Evolutionary conservation across 2,113 vertebrate species (phyloP).

Genomic region (Catharus bicknelli): DNA sequence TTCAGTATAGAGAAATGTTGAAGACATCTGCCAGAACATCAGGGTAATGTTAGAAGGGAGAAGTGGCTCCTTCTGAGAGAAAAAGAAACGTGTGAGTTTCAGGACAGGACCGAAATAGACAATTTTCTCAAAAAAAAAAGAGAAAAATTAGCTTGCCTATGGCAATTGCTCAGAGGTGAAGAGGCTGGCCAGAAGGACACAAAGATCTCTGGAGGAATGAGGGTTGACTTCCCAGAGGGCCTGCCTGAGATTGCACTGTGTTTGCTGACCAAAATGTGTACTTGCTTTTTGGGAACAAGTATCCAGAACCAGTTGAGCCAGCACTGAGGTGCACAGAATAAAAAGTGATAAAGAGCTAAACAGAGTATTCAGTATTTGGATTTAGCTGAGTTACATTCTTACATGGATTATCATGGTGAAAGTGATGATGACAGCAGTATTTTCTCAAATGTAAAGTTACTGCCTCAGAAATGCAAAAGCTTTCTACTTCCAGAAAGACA

Average conservation of each 20-base stretch:
- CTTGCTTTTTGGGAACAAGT: not conserved
- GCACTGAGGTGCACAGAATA: not conserved
- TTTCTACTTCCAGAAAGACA: not conserved
- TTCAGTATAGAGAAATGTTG: not conserved
- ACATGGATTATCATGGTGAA: not conserved
- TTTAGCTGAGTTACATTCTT: not conserved
- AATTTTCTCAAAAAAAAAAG: not conserved
- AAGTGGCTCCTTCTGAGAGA: not conserved
- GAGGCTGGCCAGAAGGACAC: not conserved
- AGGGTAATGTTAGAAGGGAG: not conserved
- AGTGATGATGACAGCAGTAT: not conserved
- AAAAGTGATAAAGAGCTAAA: not conserved
- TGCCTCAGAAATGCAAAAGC: not conserved
- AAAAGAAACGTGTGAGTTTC: not conserved
- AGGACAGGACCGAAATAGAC: not conserved
- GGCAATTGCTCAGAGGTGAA: not conserved
- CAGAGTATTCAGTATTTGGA: not conserved
- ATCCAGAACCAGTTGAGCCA: not conserved
- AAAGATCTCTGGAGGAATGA: not conserved
- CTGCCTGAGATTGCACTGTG: rapidly evolving
- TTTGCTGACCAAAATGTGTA: not conserved
- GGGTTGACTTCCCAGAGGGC: not conserved
- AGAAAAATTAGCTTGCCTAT: not conserved
- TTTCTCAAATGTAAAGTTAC: not conserved
- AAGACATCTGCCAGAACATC: not conserved